Evolutionary conservation across 2,888 invertebrate genomes (phyloP), one percentile per base, ranked within the genome.

Genomic region (Trichogramma evanescens): DNA sequence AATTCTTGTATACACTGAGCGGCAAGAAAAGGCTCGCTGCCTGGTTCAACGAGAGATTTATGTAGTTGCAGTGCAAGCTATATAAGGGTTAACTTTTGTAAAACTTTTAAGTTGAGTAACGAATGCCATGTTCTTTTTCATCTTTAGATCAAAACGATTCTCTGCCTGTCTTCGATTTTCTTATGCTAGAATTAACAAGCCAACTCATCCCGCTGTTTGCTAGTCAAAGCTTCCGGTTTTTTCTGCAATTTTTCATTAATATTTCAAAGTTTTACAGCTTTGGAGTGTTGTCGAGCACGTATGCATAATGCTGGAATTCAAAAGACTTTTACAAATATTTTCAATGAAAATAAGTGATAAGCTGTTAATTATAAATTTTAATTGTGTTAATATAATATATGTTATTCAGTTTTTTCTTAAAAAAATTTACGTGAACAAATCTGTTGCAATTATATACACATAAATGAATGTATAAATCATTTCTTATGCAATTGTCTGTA

Each of bases 21-120:
- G 6, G 26, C 38, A 48, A 61, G 44, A 51, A 26, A 26, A 26
- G 26, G 26, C 26, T 26, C 26, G 26, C 26, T 45, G 50, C 56
- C 52, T 56, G 59, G 56, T 56, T 56, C 59, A 55, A 56, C 50
- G 54, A 56, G 10, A 62, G 58, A 60, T 63, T 63, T 60, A 58
- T 49, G 55, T 53, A 57, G 54, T 49, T 44, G 57, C 46, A 26
- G 46, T n/a, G 9, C 8, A 43, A 44, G 45, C 59, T 63, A 26
- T 26, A 26, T 26, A 59, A 60, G 59, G 59, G 50, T 59, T 59
- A 62, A 62, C 59, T 62, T 62, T 59, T 10, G 43, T n/a, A 60
- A 63, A 51, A 54, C 58, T 63, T 52, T 44, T 9, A 39, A 49
- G 13, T 46, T 52, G 44, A 56, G 53, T 8, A 49, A 10, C 52